Percentiles rank a stretch among this genome's conserved stretches.
These are phyloP conservation scores for Dysmachus trigonus DNA, from an alignment of 2,888 invertebrate genomes.

Conservation along the genomic window DNA sequence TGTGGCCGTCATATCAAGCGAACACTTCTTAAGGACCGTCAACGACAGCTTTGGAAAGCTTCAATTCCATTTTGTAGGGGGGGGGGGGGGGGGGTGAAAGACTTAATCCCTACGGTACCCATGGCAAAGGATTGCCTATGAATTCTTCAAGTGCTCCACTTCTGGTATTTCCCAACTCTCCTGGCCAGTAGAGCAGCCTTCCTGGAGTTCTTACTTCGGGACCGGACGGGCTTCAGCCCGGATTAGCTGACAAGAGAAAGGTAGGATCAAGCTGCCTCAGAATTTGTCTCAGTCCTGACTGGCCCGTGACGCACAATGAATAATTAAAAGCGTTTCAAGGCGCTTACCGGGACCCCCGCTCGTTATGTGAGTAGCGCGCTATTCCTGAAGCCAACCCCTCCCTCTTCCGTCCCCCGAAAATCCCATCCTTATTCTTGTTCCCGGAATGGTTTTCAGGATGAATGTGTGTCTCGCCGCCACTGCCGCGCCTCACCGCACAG, in stretches of 20 bases:
- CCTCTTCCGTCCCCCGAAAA: not conserved
- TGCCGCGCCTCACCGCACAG: not conserved
- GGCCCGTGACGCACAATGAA: slow-evolving; percentile 12
- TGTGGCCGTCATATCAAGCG: not conserved
- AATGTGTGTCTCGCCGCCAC: not conserved
- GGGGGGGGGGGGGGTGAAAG: no score
- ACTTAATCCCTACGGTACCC: not conserved
- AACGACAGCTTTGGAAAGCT: not conserved
- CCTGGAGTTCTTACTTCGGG: not conserved
- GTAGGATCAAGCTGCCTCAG: slow-evolving; percentile 19
- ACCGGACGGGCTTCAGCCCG: not conserved
- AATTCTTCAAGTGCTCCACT: not conserved
- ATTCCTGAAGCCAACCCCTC: no score
- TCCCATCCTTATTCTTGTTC: not conserved
- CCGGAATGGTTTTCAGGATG: not conserved
- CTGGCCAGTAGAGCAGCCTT: not conserved
- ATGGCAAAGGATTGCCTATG: not conserved
- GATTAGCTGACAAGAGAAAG: slow-evolving; percentile 15
- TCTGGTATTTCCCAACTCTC: not conserved
- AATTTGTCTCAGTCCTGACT: not conserved
- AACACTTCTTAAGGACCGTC: not conserved
- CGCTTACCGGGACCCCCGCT: not conserved
- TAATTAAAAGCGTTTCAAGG: slow-evolving; percentile 20
- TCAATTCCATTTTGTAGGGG: not conserved
- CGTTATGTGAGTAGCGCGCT: not conserved